Evolutionary conservation across 2,113 vertebrate genomes (phyloP), one percentile per base, ranked within the genome.

Genomic region (Sisor rabdophorus): DNA sequence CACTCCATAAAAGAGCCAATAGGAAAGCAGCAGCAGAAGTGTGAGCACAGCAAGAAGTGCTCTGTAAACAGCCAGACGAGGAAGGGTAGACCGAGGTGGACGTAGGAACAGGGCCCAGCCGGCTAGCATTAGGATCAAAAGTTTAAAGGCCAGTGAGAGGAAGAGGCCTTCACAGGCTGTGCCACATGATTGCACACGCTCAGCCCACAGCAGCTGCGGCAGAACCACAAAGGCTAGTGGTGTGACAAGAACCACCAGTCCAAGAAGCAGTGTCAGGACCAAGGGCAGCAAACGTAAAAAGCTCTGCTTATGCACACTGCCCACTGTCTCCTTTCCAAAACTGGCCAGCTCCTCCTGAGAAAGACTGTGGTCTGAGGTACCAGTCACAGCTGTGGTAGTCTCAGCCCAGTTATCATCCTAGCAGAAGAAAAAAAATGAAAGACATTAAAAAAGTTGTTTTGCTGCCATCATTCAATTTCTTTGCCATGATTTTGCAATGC

Each of bases 361-460:
- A 24, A 97, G 91, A 85, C 96, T 99, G 90, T 95, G 97, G 85
- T 98, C 96, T 0, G 97, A 99, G 0, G 97, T 99, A 83, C 96
- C 96, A 0, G 96, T 98, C 88, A 99, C 90, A 4, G 96, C 97
- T 0, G 97, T 99, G 1, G 97, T 98, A 81, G 96, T 99, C 89
- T 98, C 97, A 3, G 95, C 96, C 97, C 97, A 99, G 91, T 96
- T 97, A 85, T 99, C 97, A 90, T 99, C 97, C 97, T 99, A 83
- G 1, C 15, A n/a, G 3, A 58, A 52, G 1, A 15, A 30, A n/a
- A 44, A 10, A 4, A 32, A 52, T 13, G 36, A 79, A 30, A 40
- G 13, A 26, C 13, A n/a, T n/a, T n/a, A 20, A 24, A 24, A 12
- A 59, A 12, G 20, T 56, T 59, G 16, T 47, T 73, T 59, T 20